Conservation (phyloP, 1,140 invertebrate genomes). For the Brachystomella parvula region DNA sequence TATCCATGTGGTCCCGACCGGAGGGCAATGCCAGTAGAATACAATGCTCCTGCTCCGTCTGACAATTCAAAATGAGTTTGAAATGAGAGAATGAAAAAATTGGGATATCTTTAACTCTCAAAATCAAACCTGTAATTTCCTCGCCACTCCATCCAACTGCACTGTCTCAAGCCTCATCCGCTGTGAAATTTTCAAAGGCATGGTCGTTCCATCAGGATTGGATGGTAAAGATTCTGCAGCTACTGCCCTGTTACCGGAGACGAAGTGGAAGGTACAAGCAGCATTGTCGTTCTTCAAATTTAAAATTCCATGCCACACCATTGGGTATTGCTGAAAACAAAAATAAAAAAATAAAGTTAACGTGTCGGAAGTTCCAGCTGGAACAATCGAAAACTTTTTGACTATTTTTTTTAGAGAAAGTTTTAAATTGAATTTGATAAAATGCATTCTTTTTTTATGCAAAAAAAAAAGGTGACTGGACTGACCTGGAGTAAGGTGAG, state of each 20-base stretch:
- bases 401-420: too few relatives aligned
- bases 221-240: conserved; percentile 72
- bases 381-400: neutral
- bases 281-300: conserved; percentile 93
- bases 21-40: conserved; percentile 91
- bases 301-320: conserved; percentile 92
- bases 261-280: conserved; percentile 95
- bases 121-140: conserved; percentile 90
- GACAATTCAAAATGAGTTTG: too few relatives aligned
- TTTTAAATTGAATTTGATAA: conserved; percentile 14
- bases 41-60: conserved; percentile 92
- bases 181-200: conserved; percentile 83
- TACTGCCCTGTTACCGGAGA: conserved; percentile 82
- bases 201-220: conserved; percentile 63
- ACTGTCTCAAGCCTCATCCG: conserved; percentile 89
- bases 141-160: conserved; percentile 87
- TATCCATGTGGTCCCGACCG: conserved; percentile 84
- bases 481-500: conserved; percentile 61
- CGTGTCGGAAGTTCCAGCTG: neutral
- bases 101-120: neutral
- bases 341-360: conserved; percentile 23
- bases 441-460: neutral
- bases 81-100: neutral
- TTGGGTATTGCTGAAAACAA: conserved; percentile 66
- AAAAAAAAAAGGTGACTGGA: conserved; percentile 7